A percentile compares a stretch with the other conserved stretches of the same genome.
phyloP scores from a whole-genome alignment of 2,797 vertebrate species.

The Tauraco hartlaubi region DNA sequence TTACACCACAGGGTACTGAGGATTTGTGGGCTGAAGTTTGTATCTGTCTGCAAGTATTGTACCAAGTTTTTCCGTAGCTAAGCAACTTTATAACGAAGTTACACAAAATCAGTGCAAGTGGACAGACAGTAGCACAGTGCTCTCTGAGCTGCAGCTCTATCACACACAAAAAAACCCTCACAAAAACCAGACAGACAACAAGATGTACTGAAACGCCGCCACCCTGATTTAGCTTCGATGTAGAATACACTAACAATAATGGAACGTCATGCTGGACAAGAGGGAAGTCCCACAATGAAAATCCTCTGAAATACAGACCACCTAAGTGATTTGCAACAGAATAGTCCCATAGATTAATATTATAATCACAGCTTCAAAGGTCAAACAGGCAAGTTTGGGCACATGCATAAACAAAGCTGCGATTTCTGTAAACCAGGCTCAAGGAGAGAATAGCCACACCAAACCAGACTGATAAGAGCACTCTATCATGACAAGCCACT shows the following conservation, averaged over 20 bases:
- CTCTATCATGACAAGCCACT: slow-evolving; percentile 29
- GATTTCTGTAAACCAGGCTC: slow-evolving; percentile 54
- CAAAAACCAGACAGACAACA: not conserved
- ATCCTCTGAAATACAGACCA: slow-evolving; percentile 63
- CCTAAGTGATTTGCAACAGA: slow-evolving; percentile 70
- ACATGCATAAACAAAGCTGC: slow-evolving; percentile 65
- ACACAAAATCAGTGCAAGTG: not conserved
- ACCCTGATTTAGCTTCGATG: not conserved
- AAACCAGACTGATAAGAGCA: slow-evolving; percentile 43
- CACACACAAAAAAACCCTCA: rapidly evolving
- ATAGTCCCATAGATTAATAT: slow-evolving; percentile 64
- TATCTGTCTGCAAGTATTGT: not conserved
- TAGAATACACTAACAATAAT: slow-evolving; percentile 38
- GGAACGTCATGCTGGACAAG: slow-evolving; percentile 36
- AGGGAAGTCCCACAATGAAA: slow-evolving; percentile 54
- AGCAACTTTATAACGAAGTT: not conserved
- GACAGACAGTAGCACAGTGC: not conserved
- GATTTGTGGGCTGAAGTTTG: not conserved
- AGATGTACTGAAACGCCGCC: not conserved
- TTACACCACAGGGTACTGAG: not conserved
- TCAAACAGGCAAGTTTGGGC: slow-evolving; percentile 65
- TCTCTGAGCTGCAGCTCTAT: not conserved
- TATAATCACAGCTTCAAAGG: slow-evolving; percentile 70
- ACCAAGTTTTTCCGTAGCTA: slow-evolving; percentile 1
- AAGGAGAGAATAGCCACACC: slow-evolving; percentile 28